Evolutionary conservation across 2,113 vertebrate species (phyloP).

Genomic region (Calypte anna): DNA sequence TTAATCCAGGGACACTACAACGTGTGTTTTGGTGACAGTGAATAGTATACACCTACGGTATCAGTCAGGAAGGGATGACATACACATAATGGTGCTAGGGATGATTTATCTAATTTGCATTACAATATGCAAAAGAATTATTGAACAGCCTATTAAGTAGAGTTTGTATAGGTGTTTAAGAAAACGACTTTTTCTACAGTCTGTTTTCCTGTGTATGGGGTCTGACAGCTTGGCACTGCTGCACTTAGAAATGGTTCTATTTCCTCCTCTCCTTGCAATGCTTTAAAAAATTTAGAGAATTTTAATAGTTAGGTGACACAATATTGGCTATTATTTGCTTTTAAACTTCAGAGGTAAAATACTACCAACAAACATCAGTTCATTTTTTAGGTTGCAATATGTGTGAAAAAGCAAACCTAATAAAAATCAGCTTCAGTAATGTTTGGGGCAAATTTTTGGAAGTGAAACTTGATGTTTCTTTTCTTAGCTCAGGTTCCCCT

Average conservation of each 20-base stretch:
- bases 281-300: background rate
- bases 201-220: background rate
- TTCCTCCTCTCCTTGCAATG: background rate
- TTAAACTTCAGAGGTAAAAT: background rate
- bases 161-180: background rate
- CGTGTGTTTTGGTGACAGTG: background rate
- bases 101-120: constrained; percentile 8
- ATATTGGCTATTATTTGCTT: constrained; percentile 17
- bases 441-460: background rate
- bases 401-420: background rate
- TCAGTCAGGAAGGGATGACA: background rate
- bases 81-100: background rate
- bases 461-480: background rate
- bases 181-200: background rate
- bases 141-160: background rate
- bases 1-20: background rate
- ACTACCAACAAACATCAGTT: background rate
- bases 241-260: background rate
- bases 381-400: background rate
- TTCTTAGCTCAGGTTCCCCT: background rate
- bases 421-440: background rate
- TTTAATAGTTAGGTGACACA: constrained; percentile 19
- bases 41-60: background rate
- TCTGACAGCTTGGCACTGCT: background rate
- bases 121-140: background rate